These are phyloP conservation scores for Mallateleia sp. DNA, from an alignment of 2,888 invertebrate species.

Conservation along the genomic window DNA sequence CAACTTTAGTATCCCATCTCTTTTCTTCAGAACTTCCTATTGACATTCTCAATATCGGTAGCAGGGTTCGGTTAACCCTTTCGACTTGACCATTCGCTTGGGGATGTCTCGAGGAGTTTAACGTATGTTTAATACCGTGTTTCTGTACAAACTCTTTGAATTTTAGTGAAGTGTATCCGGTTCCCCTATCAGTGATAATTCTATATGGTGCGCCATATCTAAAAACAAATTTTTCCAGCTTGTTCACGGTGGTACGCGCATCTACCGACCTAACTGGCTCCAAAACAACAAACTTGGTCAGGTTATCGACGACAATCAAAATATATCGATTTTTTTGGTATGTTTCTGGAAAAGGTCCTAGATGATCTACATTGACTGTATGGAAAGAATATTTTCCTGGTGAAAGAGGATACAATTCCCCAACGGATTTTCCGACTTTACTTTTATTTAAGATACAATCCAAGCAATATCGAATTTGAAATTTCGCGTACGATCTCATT, in stretches of 20 bases:
- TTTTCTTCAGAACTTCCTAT: background rate
- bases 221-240: slow-evolving; percentile 54
- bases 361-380: slow-evolving; percentile 65
- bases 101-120: slow-evolving; percentile 48
- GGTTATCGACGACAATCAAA: slow-evolving; percentile 69
- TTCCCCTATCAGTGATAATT: background rate
- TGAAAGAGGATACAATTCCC: slow-evolving; percentile 63
- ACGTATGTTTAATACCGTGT: slow-evolving; percentile 47
- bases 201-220: slow-evolving; percentile 62
- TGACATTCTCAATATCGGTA: slow-evolving; percentile 19
- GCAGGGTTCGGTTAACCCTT: slow-evolving; percentile 16
- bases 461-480: slow-evolving; percentile 37
- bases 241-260: slow-evolving; percentile 22
- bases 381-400: slow-evolving; percentile 74
- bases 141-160: background rate
- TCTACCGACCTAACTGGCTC: slow-evolving; percentile 66
- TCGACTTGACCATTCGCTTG: slow-evolving; percentile 35
- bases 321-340: slow-evolving; percentile 66
- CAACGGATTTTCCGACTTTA: slow-evolving; percentile 33
- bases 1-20: slow-evolving; percentile 11
- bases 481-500: slow-evolving; percentile 42
- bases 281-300: slow-evolving; percentile 74
- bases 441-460: slow-evolving; percentile 40
- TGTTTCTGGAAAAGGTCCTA: slow-evolving; percentile 68
- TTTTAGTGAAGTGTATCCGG: background rate